A percentile compares a stretch with the other conserved stretches of the same genome.
phyloP scores from a whole-genome alignment of 2,888 invertebrate genomes.

The Microchrysa polita region DNA sequence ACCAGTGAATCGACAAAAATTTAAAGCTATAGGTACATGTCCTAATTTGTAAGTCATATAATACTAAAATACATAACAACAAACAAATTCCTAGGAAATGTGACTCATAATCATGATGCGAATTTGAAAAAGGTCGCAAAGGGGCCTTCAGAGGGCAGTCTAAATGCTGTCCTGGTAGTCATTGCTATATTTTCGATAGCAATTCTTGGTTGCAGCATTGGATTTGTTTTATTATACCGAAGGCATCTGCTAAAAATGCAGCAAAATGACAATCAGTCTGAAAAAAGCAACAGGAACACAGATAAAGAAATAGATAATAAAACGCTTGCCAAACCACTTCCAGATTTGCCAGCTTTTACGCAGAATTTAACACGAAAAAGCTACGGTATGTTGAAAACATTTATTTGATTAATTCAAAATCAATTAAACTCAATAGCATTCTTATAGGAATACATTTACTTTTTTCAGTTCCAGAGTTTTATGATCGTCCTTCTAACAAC shows the following conservation, averaged over 20 bases:
- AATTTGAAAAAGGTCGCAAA: background rate
- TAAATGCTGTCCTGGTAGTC: constrained; percentile 57
- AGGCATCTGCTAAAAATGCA: constrained; percentile 42
- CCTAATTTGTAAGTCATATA: no score
- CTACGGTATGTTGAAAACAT: constrained; percentile 19
- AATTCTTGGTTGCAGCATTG: constrained; percentile 56
- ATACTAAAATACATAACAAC: no score
- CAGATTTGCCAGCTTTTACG: constrained; percentile 58
- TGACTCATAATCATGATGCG: background rate
- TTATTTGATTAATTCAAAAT: no score
- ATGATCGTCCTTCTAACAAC: constrained; percentile 63
- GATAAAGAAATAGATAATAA: background rate
- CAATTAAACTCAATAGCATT: no score
- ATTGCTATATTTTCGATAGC: constrained; percentile 58
- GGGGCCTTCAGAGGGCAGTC: background rate
- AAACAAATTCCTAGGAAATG: constrained; percentile 27
- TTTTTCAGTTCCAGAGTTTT: constrained; percentile 57
- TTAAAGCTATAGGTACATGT: no score
- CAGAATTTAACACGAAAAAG: constrained; percentile 54
- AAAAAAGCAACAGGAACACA: constrained; percentile 55
- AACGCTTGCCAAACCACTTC: constrained; percentile 57
- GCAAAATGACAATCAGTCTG: constrained; percentile 56
- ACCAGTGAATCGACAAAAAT: constrained; percentile 55
- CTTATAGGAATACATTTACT: no score
- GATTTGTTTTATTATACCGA: constrained; percentile 59